Percentiles rank a stretch among this genome's conserved stretches.
These are phyloP conservation scores for Pluvianellus socialis DNA, from an alignment of 2,113 vertebrate species.

Conservation along the genomic window DNA sequence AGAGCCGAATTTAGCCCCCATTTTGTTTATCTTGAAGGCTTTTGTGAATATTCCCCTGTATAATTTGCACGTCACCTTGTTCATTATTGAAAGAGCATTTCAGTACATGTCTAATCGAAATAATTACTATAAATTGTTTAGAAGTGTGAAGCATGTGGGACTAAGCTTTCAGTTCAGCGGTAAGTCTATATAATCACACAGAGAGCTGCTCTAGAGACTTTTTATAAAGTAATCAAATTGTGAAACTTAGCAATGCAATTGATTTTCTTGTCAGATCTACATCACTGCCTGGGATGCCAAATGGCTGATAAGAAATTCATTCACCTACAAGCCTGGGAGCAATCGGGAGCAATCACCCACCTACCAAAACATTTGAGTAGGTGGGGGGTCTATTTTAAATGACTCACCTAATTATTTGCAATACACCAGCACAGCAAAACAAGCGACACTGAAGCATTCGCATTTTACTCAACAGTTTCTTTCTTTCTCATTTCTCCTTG, in stretches of 20 bases:
- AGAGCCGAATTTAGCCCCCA: background rate
- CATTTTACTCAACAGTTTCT: background rate
- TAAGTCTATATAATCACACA: constrained; percentile 33
- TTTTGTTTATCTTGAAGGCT: constrained; percentile 1
- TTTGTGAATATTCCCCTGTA: background rate
- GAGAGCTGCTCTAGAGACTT: constrained; percentile 23
- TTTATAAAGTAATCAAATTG: constrained; percentile 56
- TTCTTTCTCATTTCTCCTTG: background rate
- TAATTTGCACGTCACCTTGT: background rate
- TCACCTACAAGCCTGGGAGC: constrained; percentile 1
- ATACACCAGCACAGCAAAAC: background rate
- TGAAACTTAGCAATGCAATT: constrained; percentile 49
- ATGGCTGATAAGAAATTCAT: background rate
- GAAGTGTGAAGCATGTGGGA: background rate
- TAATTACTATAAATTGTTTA: constrained; percentile 43
- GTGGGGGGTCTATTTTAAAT: background rate
- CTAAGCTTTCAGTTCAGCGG: constrained; percentile 37
- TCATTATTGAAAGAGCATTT: constrained; percentile 18
- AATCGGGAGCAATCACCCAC: background rate
- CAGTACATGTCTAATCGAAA: background rate
- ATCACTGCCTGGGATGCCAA: constrained; percentile 18
- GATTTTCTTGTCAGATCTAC: constrained; percentile 55
- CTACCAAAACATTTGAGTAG: background rate
- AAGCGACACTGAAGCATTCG: background rate
- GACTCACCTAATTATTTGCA: background rate